Evolutionary conservation across 2,797 vertebrate genomes (phyloP), one percentile per base, ranked within the genome.

Genomic region (Peromyscus aztecus): DNA sequence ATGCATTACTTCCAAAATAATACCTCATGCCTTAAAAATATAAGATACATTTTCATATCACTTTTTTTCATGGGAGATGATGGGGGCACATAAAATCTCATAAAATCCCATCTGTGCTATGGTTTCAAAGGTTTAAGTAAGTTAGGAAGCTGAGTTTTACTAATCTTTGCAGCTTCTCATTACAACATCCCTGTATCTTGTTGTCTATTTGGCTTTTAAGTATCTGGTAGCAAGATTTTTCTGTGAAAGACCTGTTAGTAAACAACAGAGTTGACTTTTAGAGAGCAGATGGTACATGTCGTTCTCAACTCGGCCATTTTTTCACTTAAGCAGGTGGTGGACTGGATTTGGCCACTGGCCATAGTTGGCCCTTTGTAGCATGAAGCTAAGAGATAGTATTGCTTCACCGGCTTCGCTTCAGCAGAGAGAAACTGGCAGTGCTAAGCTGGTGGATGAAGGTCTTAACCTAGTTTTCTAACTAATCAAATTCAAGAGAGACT

Each of bases 381-480:
- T 82, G 59, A 90, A 96, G 90, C 89, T 86, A 40, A 93, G 59
- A 84, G 78, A 82, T 8, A 81, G 9, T 23, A 73, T 88, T 87
- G 67, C 49, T 69, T 97, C 31, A 37, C 57, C 91, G 71, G 27
- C 71, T 97, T 96, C 5, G 59, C 5, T 76, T 88, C 57, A 82
- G 37, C 61, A 93, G 57, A 95, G 83, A 90, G 31, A 92, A 86
- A 37, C 34, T 80, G 49, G 83, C 93, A 87, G 59, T 67, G 24
- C 46, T 89, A 69, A 52, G 4, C 46, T 78, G 71, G 29, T 71
- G 80, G 69, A 78, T 93, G 31, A 94, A 82, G 23, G 19, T 91
- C 93, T 91, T 94, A 90, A 90, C 46, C 55, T 76, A 82, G 86
- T 82, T 94, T 96, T 90, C 61, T 86, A 94, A 59, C 73, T 91